Conservation (phyloP, 2,888 invertebrate genomes). For the Flexamia atlantica region DNA sequence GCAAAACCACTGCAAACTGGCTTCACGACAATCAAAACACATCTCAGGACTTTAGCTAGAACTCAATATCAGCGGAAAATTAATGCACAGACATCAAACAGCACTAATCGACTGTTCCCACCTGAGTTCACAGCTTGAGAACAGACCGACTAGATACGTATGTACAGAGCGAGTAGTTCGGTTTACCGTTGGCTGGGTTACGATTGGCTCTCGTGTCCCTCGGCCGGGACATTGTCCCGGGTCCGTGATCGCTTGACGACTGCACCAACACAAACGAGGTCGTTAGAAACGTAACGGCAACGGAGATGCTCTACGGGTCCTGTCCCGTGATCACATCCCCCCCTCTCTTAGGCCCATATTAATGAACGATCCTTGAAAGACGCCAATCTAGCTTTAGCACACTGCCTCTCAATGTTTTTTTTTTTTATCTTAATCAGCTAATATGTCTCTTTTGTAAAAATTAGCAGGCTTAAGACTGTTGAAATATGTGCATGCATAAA, state of each 20-base stretch:
- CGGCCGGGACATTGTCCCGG: conserved; percentile 80
- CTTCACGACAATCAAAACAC: conserved; percentile 71
- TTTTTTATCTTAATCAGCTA: background rate
- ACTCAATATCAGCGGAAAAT: too few relatives aligned
- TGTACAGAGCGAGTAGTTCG: conserved; percentile 29
- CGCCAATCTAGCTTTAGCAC: conserved; percentile 24
- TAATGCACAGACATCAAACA: conserved; percentile 5
- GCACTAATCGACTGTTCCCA: conserved; percentile 39
- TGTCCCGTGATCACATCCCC: conserved; percentile 40
- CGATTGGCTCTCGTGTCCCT: conserved; percentile 71
- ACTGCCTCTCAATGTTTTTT: background rate
- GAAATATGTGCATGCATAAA: background rate
- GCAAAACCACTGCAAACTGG: conserved; percentile 42
- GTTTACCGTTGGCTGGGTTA: conserved; percentile 50
- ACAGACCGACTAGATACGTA: conserved; percentile 35
- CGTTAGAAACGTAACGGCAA: conserved; percentile 52
- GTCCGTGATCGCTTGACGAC: conserved; percentile 88
- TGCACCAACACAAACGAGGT: conserved; percentile 66
- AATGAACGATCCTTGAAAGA: conserved; percentile 38
- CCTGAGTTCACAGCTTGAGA: conserved; percentile 29
- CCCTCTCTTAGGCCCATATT: conserved; percentile 32
- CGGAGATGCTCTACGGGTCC: conserved; percentile 49
- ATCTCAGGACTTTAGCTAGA: background rate
- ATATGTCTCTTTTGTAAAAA: background rate
- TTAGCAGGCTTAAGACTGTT: background rate